These are phyloP conservation scores for Empidonax traillii DNA, from an alignment of 2,113 vertebrate species.

Conservation along the genomic window DNA sequence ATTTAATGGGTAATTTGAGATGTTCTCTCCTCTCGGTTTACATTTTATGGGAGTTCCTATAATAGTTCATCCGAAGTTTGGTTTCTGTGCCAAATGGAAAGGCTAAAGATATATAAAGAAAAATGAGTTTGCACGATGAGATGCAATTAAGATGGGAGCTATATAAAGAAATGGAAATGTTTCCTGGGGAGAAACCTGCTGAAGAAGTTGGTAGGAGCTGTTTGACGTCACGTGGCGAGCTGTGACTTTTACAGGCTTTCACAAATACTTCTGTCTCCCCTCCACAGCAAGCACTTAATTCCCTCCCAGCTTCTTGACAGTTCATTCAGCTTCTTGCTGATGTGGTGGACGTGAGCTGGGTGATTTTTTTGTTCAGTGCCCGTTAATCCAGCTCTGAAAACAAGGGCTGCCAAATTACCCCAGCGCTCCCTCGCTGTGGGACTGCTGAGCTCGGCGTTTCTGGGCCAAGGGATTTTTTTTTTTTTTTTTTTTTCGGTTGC, in stretches of 20 bases:
- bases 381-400: not conserved
- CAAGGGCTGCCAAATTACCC: not conserved
- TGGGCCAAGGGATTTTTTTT: not conserved
- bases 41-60: not conserved
- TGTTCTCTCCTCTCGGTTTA: not conserved
- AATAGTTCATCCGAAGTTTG: not conserved
- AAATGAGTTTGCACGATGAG: not conserved
- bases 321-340: not conserved
- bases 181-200: constrained; percentile 14
- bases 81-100: not conserved
- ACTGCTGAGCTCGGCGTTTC: not conserved
- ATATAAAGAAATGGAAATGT: not conserved
- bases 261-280: not conserved
- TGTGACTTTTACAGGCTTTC: not conserved
- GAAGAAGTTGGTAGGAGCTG: not conserved
- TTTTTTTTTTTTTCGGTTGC: not conserved
- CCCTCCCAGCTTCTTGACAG: not conserved
- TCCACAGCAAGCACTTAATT: not conserved
- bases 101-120: not conserved
- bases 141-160: not conserved
- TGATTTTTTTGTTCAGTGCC: not conserved
- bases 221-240: not conserved
- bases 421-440: rapidly evolving
- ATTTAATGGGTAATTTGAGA: not conserved
- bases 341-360: not conserved